Evolutionary conservation across 2,113 vertebrate species (phyloP), one percentile per base, ranked within the genome.

Genomic region (Mirza zaza): DNA sequence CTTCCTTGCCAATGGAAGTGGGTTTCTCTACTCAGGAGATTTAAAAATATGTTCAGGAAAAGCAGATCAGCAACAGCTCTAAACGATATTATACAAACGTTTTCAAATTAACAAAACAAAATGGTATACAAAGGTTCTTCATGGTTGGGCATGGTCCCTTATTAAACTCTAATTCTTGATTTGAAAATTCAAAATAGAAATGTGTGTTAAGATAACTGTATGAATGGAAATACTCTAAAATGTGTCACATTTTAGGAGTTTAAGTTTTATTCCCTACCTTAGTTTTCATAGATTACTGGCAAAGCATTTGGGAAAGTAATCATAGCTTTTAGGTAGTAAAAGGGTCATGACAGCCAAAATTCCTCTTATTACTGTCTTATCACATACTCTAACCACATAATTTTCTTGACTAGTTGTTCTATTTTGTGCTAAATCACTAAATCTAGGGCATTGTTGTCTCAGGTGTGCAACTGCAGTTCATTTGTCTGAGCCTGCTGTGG

Each of bases 361-460:
- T 76, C 73, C 42, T 88, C 82, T 36, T 91, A 83, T 90, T 82
- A 73, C 42, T 68, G 23, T 61, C 55, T 91, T 52, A 88, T 91
- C 77, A 88, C n/a, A 77, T 8, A 67, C 39, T 77, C 63, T 65
- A 85, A 88, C 39, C 32, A 70, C 61, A 90, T 79, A 25, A 50
- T 95, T 76, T 91, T 79, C 75, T 90, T 71, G 39, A 91, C 67
- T 94, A 71, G 65, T 83, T 57, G 39, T 75, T 93, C 87, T 94
- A 48, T 95, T 90, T 95, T 85, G 48, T 59, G 48, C 67, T 91
- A 93, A 80, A 93, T 88, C 93, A 91, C 77, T 75, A 63, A 88
- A 91, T 75, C 80, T 90, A 91, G 71, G 88, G 29, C 93, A 75
- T 36, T 59, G 8, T 36, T 80, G n/a, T 59, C 87, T 95, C 48